These are phyloP conservation scores for Galerucella pusilla DNA, from an alignment of 2,888 invertebrate species.

Conservation along the genomic window DNA sequence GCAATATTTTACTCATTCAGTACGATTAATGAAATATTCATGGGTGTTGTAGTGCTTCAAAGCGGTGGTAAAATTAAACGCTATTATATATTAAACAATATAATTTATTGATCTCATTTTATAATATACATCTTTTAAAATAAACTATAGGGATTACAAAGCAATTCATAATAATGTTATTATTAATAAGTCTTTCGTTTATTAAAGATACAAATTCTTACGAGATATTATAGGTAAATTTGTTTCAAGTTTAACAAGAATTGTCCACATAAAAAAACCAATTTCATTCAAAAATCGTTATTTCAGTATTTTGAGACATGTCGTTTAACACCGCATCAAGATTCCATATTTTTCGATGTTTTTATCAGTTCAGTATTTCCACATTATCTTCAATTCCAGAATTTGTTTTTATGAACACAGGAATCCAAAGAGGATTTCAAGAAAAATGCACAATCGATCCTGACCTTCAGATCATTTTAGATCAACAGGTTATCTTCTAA, in stretches of 20 bases:
- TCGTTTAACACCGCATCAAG: neutral
- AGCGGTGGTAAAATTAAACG: neutral
- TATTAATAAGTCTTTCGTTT: constrained; percentile 41
- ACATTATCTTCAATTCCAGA: neutral
- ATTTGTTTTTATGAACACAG: neutral
- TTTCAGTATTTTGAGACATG: no score
- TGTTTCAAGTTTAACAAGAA: constrained; percentile 7
- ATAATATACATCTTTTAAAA: constrained; percentile 42
- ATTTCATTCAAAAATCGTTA: neutral
- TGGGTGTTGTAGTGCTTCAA: neutral
- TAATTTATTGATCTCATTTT: constrained; percentile 43
- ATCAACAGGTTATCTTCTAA: no score
- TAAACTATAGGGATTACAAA: constrained; percentile 43
- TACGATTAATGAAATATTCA: no score
- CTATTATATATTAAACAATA: constrained; percentile 41
- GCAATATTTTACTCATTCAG: no score
- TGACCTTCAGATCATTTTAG: no score
- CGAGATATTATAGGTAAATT: constrained; percentile 26
- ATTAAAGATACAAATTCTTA: constrained; percentile 38
- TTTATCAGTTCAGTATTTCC: neutral
- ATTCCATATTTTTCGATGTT: no score
- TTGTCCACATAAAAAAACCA: neutral
- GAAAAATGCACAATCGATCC: no score
- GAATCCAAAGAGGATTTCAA: no score
- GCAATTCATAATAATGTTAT: constrained; percentile 32